Conservation (phyloP, 2,888 invertebrate genomes). For the Amphipoea lucens region DNA sequence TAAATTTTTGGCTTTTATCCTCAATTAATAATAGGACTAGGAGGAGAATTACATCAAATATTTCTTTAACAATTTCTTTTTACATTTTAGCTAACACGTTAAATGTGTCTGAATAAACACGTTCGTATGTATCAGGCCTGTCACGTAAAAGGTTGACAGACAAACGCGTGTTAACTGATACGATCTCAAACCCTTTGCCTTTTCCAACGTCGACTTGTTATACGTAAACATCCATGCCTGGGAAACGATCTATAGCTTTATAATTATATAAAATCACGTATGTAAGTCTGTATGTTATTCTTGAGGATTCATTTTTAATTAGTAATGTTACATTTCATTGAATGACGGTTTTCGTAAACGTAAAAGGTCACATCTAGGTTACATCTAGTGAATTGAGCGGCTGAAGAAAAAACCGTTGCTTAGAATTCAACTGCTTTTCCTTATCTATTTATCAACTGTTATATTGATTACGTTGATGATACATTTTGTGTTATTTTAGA, state of each 20-base stretch:
- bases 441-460: not conserved
- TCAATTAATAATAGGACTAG: not conserved
- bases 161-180: slow-evolving; percentile 61
- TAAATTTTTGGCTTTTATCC: slow-evolving; percentile 2
- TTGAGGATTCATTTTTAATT: slow-evolving; percentile 37
- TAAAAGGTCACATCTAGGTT: not conserved
- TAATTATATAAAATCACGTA: slow-evolving; percentile 45
- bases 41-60: slow-evolving; percentile 4
- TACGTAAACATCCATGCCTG: slow-evolving; percentile 46
- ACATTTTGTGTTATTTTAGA: not conserved
- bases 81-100: slow-evolving; percentile 39
- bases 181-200: slow-evolving; percentile 60
- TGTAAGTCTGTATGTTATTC: slow-evolving; percentile 6
- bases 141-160: slow-evolving; percentile 59
- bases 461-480: not conserved
- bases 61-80: slow-evolving; percentile 15
- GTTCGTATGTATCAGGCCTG: slow-evolving; percentile 44
- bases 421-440: not conserved
- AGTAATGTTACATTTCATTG: slow-evolving; percentile 12
- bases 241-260: slow-evolving; percentile 33
- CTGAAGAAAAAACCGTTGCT: not conserved
- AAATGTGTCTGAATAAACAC: slow-evolving; percentile 56
- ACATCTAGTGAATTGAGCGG: not conserved
- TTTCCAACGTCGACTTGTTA: slow-evolving; percentile 52
- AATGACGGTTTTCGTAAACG: not conserved